Evolutionary conservation across 2,113 vertebrate species (phyloP).

Genomic region (Eurypyga helias): DNA sequence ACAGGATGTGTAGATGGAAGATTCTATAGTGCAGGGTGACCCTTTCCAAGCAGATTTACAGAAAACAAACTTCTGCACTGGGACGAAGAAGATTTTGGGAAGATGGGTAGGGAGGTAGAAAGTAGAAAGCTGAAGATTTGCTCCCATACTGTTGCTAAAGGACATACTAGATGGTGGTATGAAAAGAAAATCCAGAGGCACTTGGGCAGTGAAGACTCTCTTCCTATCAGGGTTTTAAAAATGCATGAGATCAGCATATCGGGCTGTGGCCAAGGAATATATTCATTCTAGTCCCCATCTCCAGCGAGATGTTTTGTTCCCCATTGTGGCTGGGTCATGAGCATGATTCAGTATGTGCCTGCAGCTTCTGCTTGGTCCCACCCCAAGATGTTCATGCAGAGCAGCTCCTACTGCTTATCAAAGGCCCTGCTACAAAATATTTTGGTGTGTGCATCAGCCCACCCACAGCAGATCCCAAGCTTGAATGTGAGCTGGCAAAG

Average conservation of each 20-base stretch:
- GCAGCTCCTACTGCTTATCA: not conserved
- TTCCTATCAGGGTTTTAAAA: not conserved
- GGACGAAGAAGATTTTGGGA: not conserved
- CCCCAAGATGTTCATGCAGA: not conserved
- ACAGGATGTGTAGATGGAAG: not conserved
- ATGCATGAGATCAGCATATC: not conserved
- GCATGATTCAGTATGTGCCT: not conserved
- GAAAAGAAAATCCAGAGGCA: not conserved
- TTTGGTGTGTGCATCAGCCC: not conserved
- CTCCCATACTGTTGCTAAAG: not conserved
- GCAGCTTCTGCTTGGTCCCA: not conserved
- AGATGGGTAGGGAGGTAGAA: not conserved
- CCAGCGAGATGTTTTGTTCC: not conserved
- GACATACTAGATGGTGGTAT: not conserved
- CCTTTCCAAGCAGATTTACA: not conserved
- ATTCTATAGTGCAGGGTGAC: not conserved
- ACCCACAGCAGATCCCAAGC: slow-evolving; percentile 2
- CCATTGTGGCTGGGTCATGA: not conserved
- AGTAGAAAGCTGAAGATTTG: not conserved
- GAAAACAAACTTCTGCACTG: not conserved
- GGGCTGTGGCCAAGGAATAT: not conserved
- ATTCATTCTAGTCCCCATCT: not conserved
- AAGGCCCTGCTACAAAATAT: not conserved
- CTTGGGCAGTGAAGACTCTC: too few relatives aligned
- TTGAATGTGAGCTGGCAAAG: not conserved